Conservation (phyloP, 1,140 invertebrate genomes). For the Trichogramma pretiosum region DNA sequence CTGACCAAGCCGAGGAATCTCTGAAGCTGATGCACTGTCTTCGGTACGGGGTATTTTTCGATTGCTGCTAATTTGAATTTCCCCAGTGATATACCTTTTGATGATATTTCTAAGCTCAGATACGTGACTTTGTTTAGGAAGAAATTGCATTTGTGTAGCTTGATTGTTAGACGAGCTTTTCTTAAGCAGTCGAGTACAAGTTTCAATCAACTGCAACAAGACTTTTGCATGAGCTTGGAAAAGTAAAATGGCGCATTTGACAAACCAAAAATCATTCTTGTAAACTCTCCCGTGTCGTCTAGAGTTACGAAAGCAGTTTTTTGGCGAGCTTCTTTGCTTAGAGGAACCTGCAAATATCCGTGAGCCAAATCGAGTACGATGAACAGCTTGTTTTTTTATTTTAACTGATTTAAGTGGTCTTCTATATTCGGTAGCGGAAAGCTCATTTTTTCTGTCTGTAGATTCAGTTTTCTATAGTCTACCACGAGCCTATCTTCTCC, state of each 20-base stretch:
- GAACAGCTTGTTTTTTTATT: conserved; percentile 10
- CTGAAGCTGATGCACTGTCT: not conserved
- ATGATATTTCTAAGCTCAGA: not conserved
- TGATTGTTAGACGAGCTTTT: not conserved
- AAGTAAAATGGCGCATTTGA: conserved; percentile 26
- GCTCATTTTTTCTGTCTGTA: conserved; percentile 12
- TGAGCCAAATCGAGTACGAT: conserved; percentile 14
- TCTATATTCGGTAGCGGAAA: conserved; percentile 22
- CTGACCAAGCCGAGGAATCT: not conserved
- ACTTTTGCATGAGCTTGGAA: conserved; percentile 20
- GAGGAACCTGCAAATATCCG: conserved; percentile 19
- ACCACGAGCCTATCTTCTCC: conserved; percentile 16
- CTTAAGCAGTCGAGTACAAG: not conserved
- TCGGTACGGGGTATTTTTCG: not conserved
- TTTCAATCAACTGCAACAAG: too few species aligned
- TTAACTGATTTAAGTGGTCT: conserved; percentile 17
- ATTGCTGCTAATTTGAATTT: not conserved
- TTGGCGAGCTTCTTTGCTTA: conserved; percentile 7
- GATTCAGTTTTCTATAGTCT: conserved; percentile 21
- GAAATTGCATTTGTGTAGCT: not conserved
- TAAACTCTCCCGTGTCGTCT: conserved; percentile 25
- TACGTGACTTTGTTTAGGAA: not conserved
- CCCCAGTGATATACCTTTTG: not conserved
- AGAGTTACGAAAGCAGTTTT: conserved; percentile 35
- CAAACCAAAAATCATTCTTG: conserved; percentile 30